Evolutionary conservation across 1,140 invertebrate genomes (phyloP), one percentile per base, ranked within the genome.

Genomic region (Euwallacea similis): DNA sequence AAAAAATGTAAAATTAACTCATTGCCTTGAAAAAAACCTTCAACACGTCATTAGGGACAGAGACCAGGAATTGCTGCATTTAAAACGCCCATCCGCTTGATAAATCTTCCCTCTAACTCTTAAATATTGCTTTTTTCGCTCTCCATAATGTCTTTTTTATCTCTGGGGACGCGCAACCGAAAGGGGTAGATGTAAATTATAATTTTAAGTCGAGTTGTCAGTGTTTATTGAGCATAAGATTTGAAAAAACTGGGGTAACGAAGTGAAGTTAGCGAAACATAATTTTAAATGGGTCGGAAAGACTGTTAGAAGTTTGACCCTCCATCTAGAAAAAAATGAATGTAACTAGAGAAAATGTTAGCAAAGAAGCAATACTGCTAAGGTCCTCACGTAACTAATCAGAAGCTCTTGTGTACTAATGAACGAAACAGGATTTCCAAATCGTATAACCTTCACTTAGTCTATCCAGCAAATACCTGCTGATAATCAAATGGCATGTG

Each of bases 401-500:
- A 33, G 21, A 33, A 33, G 21, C 21, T 33, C 21, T 33, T 33
- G 21, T 33, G 21, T 33, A 33, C 21, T 33, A 1, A 1, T 33
- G 21, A 33, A 2, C 21, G 21, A 33, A 33, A 33, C 21, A 33
- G 21, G 21, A 33, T 33, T 33, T 33, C 21, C 21, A 33, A 33
- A 33, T 33, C 21, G 21, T 33, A 33, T 33, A 33, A 33, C 21
- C 21, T 33, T 33, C 21, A 33, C 21, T 4, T 33, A 33, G 21
- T 33, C 4, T 33, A 33, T 33, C 21, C 21, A 33, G 21, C 1
- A 33, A 33, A 6, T 78, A 79, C 78, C 76, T 79, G 76, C 41
- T 65, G 76, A 71, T 80, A 80, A 66, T 80, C 79, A 61, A 80
- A 79, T 1, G 77, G 68, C 56, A 79, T 69, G 21, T 75, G 73